phyloP scores from a whole-genome alignment of 35 echinoderm and acorn worm genomes.

The Patiria miniata region DNA sequence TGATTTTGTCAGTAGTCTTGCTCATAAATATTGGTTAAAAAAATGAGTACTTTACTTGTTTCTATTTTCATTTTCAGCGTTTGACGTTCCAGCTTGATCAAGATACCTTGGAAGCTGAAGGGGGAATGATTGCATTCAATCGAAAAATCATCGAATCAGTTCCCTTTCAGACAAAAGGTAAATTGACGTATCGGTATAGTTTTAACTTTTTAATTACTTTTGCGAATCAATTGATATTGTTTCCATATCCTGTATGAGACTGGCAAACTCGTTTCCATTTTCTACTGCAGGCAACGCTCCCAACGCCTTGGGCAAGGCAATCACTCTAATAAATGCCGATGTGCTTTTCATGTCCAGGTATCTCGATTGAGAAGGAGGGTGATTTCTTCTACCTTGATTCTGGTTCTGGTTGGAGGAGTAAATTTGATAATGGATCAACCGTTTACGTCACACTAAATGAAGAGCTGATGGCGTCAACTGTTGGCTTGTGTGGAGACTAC shows the following conservation, averaged over 20 bases:
- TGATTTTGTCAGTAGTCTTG: too few relatives aligned
- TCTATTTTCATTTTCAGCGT: conserved; percentile 22
- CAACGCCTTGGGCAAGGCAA: too few relatives aligned
- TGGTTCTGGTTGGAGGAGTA: not conserved
- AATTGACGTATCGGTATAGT: too few relatives aligned
- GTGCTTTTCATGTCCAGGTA: conserved; percentile 9
- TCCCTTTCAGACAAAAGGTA: conserved; percentile 26
- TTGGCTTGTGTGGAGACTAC: conserved; percentile 38
- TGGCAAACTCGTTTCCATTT: too few relatives aligned
- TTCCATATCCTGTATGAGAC: too few relatives aligned
- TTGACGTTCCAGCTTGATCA: conserved; percentile 25
- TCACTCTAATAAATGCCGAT: too few relatives aligned
- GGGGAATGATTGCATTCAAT: conserved; percentile 5
- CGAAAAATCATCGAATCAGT: not conserved
- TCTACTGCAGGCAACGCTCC: too few relatives aligned
- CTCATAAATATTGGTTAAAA: too few relatives aligned
- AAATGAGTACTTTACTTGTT: not conserved
- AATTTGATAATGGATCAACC: conserved; percentile 29
- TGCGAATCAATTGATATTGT: too few relatives aligned
- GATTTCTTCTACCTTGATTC: conserved; percentile 29
- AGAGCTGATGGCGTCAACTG: not conserved
- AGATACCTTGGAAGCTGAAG: not conserved
- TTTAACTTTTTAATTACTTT: too few relatives aligned
- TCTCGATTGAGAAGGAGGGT: conserved; percentile 28
- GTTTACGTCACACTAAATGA: conserved; percentile 26